Percentiles rank a stretch among this genome's conserved stretches.
These are phyloP conservation scores for Isotomurus palustris DNA, from an alignment of 2,888 invertebrate species.

Conservation along the genomic window DNA sequence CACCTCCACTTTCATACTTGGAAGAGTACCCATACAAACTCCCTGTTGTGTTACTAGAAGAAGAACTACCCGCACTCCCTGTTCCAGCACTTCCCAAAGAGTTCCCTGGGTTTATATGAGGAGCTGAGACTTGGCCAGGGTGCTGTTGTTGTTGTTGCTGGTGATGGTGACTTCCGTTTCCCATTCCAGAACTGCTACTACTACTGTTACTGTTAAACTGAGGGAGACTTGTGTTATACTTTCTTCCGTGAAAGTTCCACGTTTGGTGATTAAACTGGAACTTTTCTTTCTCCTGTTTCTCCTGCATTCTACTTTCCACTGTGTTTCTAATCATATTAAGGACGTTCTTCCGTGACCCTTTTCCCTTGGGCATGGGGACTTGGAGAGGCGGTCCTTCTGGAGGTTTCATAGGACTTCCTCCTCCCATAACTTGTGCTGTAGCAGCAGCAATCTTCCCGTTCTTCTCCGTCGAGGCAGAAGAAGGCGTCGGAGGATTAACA, in stretches of 20 bases:
- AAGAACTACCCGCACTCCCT: neutral
- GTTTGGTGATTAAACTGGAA: slow-evolving; percentile 46
- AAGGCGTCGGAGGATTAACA: slow-evolving; percentile 5
- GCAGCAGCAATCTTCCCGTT: too few species aligned
- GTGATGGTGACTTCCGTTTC: neutral
- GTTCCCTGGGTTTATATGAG: neutral
- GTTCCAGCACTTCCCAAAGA: neutral
- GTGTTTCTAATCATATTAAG: slow-evolving; percentile 41
- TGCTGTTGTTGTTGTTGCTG: too few species aligned
- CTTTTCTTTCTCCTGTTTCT: slow-evolving; percentile 45
- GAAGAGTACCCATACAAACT: neutral
- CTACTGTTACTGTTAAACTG: slow-evolving; percentile 23
- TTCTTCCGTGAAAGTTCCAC: slow-evolving; percentile 46
- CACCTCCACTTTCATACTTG: slow-evolving; percentile 3
- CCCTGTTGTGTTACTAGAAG: neutral
- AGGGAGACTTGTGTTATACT: slow-evolving; percentile 42
- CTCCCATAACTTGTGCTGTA: too few species aligned
- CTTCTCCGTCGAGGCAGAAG: slow-evolving; percentile 4
- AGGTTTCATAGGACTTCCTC: slow-evolving; percentile 29
- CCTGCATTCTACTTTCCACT: slow-evolving; percentile 40
- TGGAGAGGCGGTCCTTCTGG: slow-evolving; percentile 24
- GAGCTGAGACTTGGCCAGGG: too few species aligned
- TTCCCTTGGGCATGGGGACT: slow-evolving; percentile 19
- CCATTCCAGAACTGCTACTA: slow-evolving; percentile 4
- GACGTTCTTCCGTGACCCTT: slow-evolving; percentile 37